A percentile compares a stretch with the other conserved stretches of the same genome.
These are phyloP conservation scores for Drosophila trapezifrons DNA, from an alignment of 1,140 invertebrate species.

Conservation along the genomic window DNA sequence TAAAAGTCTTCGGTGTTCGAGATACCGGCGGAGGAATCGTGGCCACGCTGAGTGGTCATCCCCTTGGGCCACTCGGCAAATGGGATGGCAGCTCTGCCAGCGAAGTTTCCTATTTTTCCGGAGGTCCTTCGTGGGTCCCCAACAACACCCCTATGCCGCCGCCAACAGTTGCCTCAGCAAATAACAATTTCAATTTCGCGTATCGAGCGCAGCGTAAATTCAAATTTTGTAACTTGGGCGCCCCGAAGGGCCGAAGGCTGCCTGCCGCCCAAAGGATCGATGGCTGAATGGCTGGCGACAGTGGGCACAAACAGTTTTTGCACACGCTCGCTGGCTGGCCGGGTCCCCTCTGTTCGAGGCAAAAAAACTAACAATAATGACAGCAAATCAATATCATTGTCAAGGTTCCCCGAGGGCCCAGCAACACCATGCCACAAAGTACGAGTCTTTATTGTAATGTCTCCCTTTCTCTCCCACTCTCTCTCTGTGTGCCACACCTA, in stretches of 20 bases:
- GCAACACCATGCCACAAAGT: constrained; percentile 56
- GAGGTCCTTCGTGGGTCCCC: constrained; percentile 18
- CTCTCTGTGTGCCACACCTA: not conserved
- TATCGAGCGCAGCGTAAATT: constrained; percentile 69
- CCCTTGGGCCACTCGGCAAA: constrained; percentile 29
- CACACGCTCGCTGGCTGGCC: constrained; percentile 31
- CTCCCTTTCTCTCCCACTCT: constrained; percentile 11
- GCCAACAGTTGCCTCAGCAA: constrained; percentile 57
- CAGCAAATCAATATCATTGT: constrained; percentile 80
- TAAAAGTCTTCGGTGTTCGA: constrained; percentile 45
- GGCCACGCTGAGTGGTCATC: constrained; percentile 49
- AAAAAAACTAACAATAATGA: constrained; percentile 78
- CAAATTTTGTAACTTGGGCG: constrained; percentile 65
- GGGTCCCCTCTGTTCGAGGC: constrained; percentile 10
- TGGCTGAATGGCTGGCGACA: constrained; percentile 34
- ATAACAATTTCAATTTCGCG: constrained; percentile 82
- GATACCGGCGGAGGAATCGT: constrained; percentile 44
- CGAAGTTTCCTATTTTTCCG: constrained; percentile 43
- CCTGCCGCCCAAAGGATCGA: constrained; percentile 41
- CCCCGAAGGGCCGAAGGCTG: constrained; percentile 34
- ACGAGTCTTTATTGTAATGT: constrained; percentile 67
- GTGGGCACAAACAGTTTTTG: constrained; percentile 55
- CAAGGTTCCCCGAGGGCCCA: constrained; percentile 54
- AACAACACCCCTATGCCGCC: not conserved
- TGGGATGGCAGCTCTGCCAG: constrained; percentile 23